phyloP scores from a whole-genome alignment of 2,113 vertebrate genomes.

The Poeciliopsis prolifica region DNA sequence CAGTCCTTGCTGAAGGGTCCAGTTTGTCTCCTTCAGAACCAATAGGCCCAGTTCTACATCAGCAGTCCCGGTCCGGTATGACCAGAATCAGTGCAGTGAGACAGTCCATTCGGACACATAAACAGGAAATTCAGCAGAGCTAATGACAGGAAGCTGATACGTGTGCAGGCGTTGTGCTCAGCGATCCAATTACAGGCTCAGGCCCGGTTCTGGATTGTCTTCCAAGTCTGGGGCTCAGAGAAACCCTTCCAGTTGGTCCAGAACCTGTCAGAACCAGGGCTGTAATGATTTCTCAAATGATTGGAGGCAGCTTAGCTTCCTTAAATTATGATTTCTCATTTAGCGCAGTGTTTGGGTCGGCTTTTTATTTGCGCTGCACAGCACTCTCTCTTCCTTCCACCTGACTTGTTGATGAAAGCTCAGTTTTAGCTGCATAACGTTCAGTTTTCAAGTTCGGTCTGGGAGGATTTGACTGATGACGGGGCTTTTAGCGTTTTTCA shows the following conservation, averaged over 20 bases:
- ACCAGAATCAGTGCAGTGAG: background rate
- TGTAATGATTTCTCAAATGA: too few species aligned
- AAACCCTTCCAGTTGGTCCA: background rate
- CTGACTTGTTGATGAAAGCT: too few species aligned
- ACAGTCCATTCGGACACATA: conserved; percentile 10
- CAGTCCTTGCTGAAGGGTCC: background rate
- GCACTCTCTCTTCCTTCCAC: too few species aligned
- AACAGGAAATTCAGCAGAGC: conserved; percentile 45
- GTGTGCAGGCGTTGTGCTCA: conserved; percentile 24
- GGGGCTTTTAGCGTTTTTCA: too few species aligned
- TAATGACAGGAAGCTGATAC: conserved; percentile 59
- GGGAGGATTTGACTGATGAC: too few species aligned
- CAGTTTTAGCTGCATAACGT: too few species aligned
- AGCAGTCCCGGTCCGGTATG: background rate
- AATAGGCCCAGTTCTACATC: background rate
- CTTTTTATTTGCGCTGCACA: too few species aligned
- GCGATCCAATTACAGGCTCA: background rate
- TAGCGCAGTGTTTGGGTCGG: too few species aligned
- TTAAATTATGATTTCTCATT: too few species aligned
- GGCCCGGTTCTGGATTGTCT: background rate
- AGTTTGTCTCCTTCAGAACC: background rate
- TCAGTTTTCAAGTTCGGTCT: too few species aligned
- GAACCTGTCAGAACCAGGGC: background rate
- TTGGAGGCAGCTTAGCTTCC: too few species aligned
- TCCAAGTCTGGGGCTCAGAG: background rate